Evolutionary conservation across 2,888 invertebrate genomes (phyloP), one percentile per base, ranked within the genome.

Genomic region (Hydropsyche betteni): DNA sequence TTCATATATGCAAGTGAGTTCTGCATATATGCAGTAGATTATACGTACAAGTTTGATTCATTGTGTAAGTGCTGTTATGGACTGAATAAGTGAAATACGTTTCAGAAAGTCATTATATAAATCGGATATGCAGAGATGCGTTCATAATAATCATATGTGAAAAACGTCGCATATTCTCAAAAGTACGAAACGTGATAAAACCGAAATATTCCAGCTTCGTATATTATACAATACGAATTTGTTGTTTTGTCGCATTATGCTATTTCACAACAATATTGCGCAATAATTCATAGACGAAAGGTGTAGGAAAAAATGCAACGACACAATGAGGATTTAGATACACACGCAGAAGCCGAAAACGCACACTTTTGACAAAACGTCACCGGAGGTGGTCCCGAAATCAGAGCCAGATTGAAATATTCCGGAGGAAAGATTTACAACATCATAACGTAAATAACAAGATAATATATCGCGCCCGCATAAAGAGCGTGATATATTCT

Each of bases 181-280:
- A 44, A 44, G 44, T 44, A 10, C 44, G 44, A 44, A 44, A 44
- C 44, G 44, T 44, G 44, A 6, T 44, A 6, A 8, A 44, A 10
- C 6, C 44, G 10, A 44, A 44, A 44, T 44, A 44, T 44, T 44
- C 44, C 44, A 44, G 44, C 44, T 44, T 44, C 44, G 7, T 44
- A 44, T 44, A 6, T 6, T 36, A 36, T 64, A 33, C 64, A 64
- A 64, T 10, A 36, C 36, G 64, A 64, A 64, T 64, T 64, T 36
- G n/a, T 36, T 44, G 10, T 44, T 44, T 44, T 44, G 44, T 44
- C 36, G 64, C 64, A 36, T 64, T 61, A 61, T 61, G 61, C 61
- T 61, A 61, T 24, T 61, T 36, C 64, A 64, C 64, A 44, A 44
- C 44, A 64, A 64, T 64, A 64, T 64, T 64, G 64, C 36, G 64